These are phyloP conservation scores for Cephalotes varians DNA, from an alignment of 2,888 invertebrate genomes.

Conservation along the genomic window DNA sequence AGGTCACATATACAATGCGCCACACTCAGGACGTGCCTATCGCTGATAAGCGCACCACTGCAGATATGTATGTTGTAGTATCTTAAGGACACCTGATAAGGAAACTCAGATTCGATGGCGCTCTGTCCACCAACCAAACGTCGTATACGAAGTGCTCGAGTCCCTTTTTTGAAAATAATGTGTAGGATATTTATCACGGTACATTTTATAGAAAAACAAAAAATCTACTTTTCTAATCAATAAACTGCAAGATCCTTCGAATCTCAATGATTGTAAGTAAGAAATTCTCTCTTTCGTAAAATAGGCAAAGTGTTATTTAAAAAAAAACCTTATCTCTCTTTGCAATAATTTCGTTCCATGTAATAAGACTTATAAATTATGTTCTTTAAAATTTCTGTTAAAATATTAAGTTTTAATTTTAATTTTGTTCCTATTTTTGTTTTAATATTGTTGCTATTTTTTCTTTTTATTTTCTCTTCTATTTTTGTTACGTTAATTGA, in stretches of 20 bases:
- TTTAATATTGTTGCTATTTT: too few relatives aligned
- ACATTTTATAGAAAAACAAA: not conserved
- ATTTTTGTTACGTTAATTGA: not conserved
- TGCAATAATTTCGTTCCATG: not conserved
- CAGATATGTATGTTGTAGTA: conserved; percentile 64
- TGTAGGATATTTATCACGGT: not conserved
- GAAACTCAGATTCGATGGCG: conserved; percentile 54
- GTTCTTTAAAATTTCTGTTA: not conserved
- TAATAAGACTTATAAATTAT: not conserved
- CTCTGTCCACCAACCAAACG: conserved; percentile 62
- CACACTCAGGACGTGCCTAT: conserved; percentile 68
- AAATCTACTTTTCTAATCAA: not conserved
- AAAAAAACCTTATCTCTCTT: not conserved
- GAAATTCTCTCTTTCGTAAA: not conserved
- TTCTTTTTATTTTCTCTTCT: not conserved
- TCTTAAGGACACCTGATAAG: conserved; percentile 69
- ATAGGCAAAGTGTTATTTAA: not conserved
- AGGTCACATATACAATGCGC: conserved; percentile 69
- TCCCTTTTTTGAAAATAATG: not conserved
- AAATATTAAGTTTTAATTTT: not conserved
- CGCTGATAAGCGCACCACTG: conserved; percentile 69
- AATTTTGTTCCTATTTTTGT: not conserved
- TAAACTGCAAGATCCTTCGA: not conserved
- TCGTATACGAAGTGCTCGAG: conserved; percentile 48
- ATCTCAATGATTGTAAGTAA: not conserved